Percentiles rank a stretch among this genome's conserved stretches.
These are phyloP conservation scores for Phrixothrix hirtus DNA, from an alignment of 2,888 invertebrate species.

Conservation along the genomic window DNA sequence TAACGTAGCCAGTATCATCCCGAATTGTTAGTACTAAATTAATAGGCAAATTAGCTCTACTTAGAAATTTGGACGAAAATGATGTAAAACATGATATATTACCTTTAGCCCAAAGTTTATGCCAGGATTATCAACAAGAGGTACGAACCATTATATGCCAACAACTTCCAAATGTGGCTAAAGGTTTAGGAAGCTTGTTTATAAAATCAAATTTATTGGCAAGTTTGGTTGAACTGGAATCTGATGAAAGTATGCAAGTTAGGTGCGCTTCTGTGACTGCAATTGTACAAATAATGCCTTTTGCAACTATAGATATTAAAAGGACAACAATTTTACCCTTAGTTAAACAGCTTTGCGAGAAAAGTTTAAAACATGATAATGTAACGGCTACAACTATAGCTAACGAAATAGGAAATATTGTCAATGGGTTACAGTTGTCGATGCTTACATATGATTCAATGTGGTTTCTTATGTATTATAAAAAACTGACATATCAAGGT, in stretches of 20 bases:
- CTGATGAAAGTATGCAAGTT: slow-evolving; percentile 69
- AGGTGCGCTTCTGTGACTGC: slow-evolving; percentile 67
- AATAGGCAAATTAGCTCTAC: slow-evolving; percentile 63
- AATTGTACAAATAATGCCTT: slow-evolving; percentile 64
- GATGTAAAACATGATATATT: slow-evolving; percentile 68
- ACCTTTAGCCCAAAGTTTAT: slow-evolving; percentile 69
- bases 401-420: slow-evolving; percentile 62
- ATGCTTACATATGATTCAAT: slow-evolving; percentile 58
- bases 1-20: slow-evolving; percentile 61
- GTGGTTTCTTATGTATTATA: slow-evolving; percentile 65
- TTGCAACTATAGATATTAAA: slow-evolving; percentile 63
- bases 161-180: slow-evolving; percentile 66
- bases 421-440: slow-evolving; percentile 59
- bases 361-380: slow-evolving; percentile 60
- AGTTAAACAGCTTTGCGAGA: slow-evolving; percentile 64
- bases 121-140: slow-evolving; percentile 70
- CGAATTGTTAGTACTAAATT: slow-evolving; percentile 65
- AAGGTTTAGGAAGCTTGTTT: slow-evolving; percentile 64
- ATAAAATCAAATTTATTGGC: slow-evolving; percentile 66
- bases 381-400: slow-evolving; percentile 62
- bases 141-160: slow-evolving; percentile 72
- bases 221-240: slow-evolving; percentile 69
- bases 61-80: slow-evolving; percentile 60
- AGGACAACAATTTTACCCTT: slow-evolving; percentile 63
- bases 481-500: slow-evolving; percentile 61